Percentiles rank a stretch among this genome's conserved stretches.
phyloP scores from a whole-genome alignment of 2,888 invertebrate genomes.

The Hyposoter didymator region DNA sequence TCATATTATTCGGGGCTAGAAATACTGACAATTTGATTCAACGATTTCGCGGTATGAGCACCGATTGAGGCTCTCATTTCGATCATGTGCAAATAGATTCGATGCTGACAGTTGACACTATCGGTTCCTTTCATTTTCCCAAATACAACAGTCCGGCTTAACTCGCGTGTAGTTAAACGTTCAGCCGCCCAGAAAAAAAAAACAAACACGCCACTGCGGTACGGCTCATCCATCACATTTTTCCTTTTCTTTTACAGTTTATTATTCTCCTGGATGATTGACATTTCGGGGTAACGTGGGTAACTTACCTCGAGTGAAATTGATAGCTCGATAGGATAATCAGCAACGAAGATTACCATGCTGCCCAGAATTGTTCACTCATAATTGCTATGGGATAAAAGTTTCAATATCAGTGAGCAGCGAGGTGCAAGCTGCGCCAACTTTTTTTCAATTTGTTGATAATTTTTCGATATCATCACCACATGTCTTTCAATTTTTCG shows the following conservation, averaged over 20 bases:
- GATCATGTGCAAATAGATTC: background rate
- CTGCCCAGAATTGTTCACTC: background rate
- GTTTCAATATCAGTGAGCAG: too few relatives aligned
- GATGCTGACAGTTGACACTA: slow-evolving; percentile 22
- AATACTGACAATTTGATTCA: background rate
- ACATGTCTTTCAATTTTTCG: background rate
- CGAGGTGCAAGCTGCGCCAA: too few relatives aligned
- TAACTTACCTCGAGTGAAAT: slow-evolving; percentile 6
- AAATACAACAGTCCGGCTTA: background rate
- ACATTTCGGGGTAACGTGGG: slow-evolving; percentile 6
- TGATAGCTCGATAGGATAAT: slow-evolving; percentile 25
- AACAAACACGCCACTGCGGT: slow-evolving; percentile 21
- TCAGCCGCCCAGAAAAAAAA: background rate
- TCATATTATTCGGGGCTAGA: background rate
- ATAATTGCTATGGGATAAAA: background rate
- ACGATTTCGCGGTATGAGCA: background rate
- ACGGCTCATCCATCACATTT: slow-evolving; percentile 33
- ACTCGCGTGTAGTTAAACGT: slow-evolving; percentile 27
- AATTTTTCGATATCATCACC: background rate
- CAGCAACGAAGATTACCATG: slow-evolving; percentile 10
- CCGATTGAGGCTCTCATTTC: background rate
- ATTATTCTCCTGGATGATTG: slow-evolving; percentile 26
- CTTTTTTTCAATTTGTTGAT: too few relatives aligned
- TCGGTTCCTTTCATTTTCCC: background rate
- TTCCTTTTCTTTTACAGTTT: background rate